A percentile compares a stretch with the other conserved stretches of the same genome.
Conservation (phyloP, 2,797 vertebrate genomes). For the Sciaenops ocellatus region DNA sequence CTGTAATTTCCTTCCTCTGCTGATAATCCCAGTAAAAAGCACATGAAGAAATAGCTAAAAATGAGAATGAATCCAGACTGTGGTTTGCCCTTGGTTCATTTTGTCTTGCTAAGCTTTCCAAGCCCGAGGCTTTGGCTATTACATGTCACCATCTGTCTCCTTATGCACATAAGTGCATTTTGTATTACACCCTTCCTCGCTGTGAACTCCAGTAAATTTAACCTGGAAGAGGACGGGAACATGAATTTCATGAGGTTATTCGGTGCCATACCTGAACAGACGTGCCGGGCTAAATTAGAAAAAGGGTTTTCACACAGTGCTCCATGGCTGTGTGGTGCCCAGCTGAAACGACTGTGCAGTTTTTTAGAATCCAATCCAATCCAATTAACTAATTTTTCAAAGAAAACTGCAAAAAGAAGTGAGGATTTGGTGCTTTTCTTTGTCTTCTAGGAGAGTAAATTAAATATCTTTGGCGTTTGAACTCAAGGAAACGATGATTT, state of each 20-base stretch:
- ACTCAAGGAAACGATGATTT: no score
- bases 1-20: conserved; percentile 41
- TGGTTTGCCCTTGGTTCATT: conserved; percentile 54
- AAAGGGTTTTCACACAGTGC: neutral
- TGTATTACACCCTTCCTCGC: conserved; percentile 25
- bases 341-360: neutral
- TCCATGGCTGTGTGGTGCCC: neutral
- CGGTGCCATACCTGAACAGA: conserved; percentile 18
- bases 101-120: conserved; percentile 60
- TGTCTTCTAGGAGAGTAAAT: neutral
- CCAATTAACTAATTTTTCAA: no score
- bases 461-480: neutral
- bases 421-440: neutral
- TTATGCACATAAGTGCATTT: conserved; percentile 49
- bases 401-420: no score
- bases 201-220: conserved; percentile 16
- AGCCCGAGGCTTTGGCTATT: conserved; percentile 63
- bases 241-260: conserved; percentile 3
- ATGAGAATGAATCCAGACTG: conserved; percentile 48
- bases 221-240: conserved; percentile 21
- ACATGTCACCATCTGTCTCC: conserved; percentile 68
- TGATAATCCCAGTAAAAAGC: conserved; percentile 43
- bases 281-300: neutral
- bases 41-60: conserved; percentile 28
- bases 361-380: no score